These are phyloP conservation scores for Plusia festucae DNA, from an alignment of 2,888 invertebrate genomes.

Conservation along the genomic window DNA sequence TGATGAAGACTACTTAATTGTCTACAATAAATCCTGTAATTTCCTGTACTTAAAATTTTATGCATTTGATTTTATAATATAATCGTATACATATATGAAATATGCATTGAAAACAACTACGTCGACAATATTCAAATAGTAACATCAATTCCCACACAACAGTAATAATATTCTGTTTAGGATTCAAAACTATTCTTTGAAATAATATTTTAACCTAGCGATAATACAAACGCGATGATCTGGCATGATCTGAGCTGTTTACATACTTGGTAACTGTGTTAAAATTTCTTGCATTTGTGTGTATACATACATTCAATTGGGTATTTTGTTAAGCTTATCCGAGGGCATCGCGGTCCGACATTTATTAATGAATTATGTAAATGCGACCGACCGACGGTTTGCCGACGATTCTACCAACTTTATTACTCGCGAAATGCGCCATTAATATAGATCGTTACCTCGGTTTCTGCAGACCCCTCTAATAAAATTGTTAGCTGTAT, in stretches of 20 bases:
- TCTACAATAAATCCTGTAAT: not conserved
- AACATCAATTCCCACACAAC: constrained; percentile 28
- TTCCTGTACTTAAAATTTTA: constrained; percentile 32
- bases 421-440: constrained; percentile 77
- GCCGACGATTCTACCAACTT: constrained; percentile 71
- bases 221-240: constrained; percentile 28
- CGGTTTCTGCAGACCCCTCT: constrained; percentile 41
- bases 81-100: constrained; percentile 23
- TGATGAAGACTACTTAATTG: not conserved
- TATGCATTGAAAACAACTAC: constrained; percentile 22
- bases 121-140: constrained; percentile 29
- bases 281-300: constrained; percentile 65
- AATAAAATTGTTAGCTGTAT: constrained; percentile 53
- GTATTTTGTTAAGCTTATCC: constrained; percentile 83
- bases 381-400: constrained; percentile 72
- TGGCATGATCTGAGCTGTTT: constrained; percentile 29
- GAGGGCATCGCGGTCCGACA: constrained; percentile 80
- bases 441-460: constrained; percentile 68
- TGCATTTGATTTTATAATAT: constrained; percentile 17
- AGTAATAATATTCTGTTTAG: not conserved
- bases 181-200: constrained; percentile 5
- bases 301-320: constrained; percentile 69
- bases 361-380: constrained; percentile 87
- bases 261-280: constrained; percentile 46
- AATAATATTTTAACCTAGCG: constrained; percentile 13